A percentile compares a stretch with the other conserved stretches of the same genome.
Evolutionary conservation across 92 coral and sea anemone species (phyloP).

Genomic region (Heliopora coerulea): DNA sequence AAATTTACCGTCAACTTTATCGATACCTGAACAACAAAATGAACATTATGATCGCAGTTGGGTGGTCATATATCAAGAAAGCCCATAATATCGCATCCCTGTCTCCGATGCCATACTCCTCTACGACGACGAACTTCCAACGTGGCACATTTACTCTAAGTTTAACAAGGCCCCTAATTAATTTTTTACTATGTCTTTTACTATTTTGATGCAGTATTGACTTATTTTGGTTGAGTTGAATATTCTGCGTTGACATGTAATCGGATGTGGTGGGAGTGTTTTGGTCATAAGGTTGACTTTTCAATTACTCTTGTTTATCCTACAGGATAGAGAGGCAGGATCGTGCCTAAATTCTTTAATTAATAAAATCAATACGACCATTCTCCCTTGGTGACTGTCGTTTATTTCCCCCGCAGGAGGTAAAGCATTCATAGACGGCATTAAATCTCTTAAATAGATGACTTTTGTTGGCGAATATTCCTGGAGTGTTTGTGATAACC

Average conservation of each 20-base stretch:
- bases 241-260: background rate
- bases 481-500: no score
- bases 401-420: background rate
- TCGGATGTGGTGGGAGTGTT: background rate
- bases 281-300: background rate
- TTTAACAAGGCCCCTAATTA: no score
- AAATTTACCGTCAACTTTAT: no score
- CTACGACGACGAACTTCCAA: no score
- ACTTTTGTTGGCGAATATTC: background rate
- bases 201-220: no score
- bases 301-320: background rate
- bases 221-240: background rate
- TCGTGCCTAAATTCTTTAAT: background rate
- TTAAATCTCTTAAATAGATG: background rate
- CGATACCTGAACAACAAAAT: no score
- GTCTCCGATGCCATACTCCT: no score
- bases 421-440: background rate
- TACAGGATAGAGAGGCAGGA: background rate
- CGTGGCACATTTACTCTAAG: no score
- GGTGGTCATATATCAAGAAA: no score
- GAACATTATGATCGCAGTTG: no score
- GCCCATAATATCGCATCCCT: no score
- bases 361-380: background rate
- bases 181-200: no score
- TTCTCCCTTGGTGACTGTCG: background rate